Base-by-base conservation (phyloP, 2,113 vertebrate species). In the Nothobranchius furzeri region DNA sequence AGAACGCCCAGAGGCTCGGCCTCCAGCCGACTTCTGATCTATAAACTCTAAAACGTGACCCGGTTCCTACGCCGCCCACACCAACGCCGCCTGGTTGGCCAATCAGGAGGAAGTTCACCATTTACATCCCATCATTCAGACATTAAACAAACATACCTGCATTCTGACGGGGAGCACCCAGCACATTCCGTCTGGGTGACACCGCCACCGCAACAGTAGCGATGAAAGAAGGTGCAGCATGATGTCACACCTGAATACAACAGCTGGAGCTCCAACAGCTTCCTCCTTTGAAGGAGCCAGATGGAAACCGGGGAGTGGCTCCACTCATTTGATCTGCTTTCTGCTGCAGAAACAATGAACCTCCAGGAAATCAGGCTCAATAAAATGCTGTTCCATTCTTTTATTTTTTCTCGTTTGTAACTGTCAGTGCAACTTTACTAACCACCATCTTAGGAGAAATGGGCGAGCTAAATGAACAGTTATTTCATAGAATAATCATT, bases 1-100 rank as follows among this genome's bases (percentile, higher is more conserved):
- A 45, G 2, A 53, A 68, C 75, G 9, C 72, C 75, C 74, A 25
- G 17, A 61, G 56, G 52, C 56, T 35, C 6, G 37, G 63, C 45
- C 0, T 25, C 70, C 60, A 51, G 52, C 3, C 46, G 52, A 0
- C 9, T 4, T 51, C 15, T 30, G 1, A 4, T 30, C 30, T 30
- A n/a, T 12, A 7, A 17, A 45, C 20, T 11, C 0, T 3, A 37
- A 20, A 51, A 40, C 43, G 1, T 13, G 20, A 61, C 17, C 20
- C 42, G 1, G 4, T 70, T 70, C 75, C 25, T 71, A 78, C 73
- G 8, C 50, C 49, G 40, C 14, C 0, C n/a, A 3, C 52, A 9
- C 9, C 11, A 10, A 11, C 1, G 2, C 15, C 7, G 12, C 20
- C 1, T 20, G 9, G 13, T 7, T 1, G 9, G 25, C 51, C 55